These are phyloP conservation scores for Formica aserva DNA, from an alignment of 2,888 invertebrate genomes.

Conservation along the genomic window DNA sequence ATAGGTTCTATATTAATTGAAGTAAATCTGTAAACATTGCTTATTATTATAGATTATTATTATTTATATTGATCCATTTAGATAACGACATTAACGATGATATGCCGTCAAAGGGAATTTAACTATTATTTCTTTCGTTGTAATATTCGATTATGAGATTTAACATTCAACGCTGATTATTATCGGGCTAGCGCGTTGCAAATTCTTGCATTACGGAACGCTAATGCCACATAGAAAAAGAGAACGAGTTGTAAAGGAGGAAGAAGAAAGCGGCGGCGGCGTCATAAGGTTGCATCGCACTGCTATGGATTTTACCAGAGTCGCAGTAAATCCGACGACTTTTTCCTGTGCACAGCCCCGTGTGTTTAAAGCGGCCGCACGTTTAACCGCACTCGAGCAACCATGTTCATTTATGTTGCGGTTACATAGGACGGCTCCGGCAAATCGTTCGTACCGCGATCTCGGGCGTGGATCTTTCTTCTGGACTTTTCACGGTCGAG, in stretches of 20 bases:
- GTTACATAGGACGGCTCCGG: slow-evolving; percentile 62
- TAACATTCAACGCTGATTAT: background rate
- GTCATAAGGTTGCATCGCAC: slow-evolving; percentile 33
- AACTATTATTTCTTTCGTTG: background rate
- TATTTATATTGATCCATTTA: background rate
- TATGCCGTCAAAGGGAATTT: background rate
- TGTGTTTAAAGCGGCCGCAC: slow-evolving; percentile 64
- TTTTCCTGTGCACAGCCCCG: slow-evolving; percentile 49
- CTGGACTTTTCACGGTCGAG: slow-evolving; percentile 65
- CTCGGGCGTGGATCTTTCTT: slow-evolving; percentile 66
- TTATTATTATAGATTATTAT: background rate
- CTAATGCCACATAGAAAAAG: slow-evolving; percentile 29
- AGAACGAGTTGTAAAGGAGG: slow-evolving; percentile 3
- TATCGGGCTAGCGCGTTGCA: slow-evolving; percentile 4
- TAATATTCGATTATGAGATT: background rate
- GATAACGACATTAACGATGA: background rate
- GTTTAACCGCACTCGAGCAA: slow-evolving; percentile 61
- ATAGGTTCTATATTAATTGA: background rate
- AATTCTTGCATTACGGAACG: slow-evolving; percentile 25
- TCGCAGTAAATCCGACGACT: slow-evolving; percentile 53
- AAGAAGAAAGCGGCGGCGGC: background rate
- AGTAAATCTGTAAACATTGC: background rate
- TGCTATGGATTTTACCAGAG: slow-evolving; percentile 46
- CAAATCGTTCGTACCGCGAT: slow-evolving; percentile 68
- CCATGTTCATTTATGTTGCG: slow-evolving; percentile 74